A percentile compares a stretch with the other conserved stretches of the same genome.
Evolutionary conservation across 2,113 vertebrate species (phyloP).

Genomic region (Hypocryptadius cinnamomeus): DNA sequence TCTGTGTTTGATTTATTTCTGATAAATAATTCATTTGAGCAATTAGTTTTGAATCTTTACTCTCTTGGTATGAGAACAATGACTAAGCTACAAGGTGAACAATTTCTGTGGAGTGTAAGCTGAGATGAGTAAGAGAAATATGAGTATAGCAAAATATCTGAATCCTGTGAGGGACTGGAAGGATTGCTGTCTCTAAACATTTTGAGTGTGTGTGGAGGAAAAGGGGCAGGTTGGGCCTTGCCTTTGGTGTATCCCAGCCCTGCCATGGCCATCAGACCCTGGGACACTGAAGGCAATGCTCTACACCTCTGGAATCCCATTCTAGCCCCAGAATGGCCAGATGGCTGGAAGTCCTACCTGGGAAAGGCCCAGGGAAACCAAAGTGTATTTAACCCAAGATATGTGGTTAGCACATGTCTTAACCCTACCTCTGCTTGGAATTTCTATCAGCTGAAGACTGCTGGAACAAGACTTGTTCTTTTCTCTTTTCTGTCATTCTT

Average conservation of each 20-base stretch:
- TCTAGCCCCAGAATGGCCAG: neutral
- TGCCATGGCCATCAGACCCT: no score
- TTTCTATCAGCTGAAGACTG: neutral
- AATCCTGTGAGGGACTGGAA: neutral
- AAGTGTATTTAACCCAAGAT: neutral
- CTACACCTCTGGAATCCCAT: neutral
- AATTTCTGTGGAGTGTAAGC: neutral
- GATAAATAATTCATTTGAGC: neutral
- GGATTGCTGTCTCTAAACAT: neutral
- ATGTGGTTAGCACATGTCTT: neutral
- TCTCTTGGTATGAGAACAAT: neutral
- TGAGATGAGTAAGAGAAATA: neutral
- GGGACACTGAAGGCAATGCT: neutral
- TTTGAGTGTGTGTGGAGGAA: rapidly evolving
- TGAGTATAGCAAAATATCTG: neutral
- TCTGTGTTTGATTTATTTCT: neutral
- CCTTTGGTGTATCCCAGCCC: neutral
- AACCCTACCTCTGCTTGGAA: neutral
- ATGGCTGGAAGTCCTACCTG: neutral
- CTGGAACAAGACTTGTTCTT: neutral
- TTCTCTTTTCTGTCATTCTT: neutral
- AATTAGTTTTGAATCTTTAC: neutral
- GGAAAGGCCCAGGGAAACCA: neutral
- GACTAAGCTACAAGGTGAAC: neutral
- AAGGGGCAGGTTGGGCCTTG: neutral